Evolutionary conservation across 2,888 invertebrate genomes (phyloP), one percentile per base, ranked within the genome.

Genomic region (Leucophora obtusa): DNA sequence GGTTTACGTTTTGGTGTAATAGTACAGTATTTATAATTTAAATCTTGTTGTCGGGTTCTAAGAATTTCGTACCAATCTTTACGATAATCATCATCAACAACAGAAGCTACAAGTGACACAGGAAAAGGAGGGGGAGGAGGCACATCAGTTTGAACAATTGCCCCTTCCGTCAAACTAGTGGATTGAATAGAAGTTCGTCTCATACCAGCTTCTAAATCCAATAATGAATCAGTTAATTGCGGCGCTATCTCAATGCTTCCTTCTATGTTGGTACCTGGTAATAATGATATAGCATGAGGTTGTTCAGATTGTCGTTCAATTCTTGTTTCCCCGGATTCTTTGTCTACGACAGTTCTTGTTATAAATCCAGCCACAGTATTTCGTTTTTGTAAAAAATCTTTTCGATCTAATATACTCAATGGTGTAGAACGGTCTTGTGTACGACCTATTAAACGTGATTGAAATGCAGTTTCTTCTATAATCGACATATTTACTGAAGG

Each of bases 41-140:
- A 10, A 21, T 78, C 59, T 8, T 66, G 14, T 53, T 68, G 11
- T 10, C 82, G 69, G 0, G 33, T 50, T 14, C 85, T 81, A 5
- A 85, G 65, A 18, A 84, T 81, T 21, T 81, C 82, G 78, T 73
- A 83, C 85, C 85, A 85, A 72, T 85, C 79, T 58, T 58, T 82
- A n/a, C 83, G 83, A 60, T 83, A 83, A 54, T 80, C 83, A 35
- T 70, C 74, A 28, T 75, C 14, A 35, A 21, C 58, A n/a, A 3
- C 47, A 50, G 6, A 17, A 21, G 24, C 15, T 62, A 8, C n/a
- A n/a, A n/a, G 43, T 24, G 8, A 1, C 10, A 7, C 35, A 35
- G 35, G n/a, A n/a, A n/a, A 8, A 35, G 10, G 1, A 10, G 9
- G 9, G 4, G 35, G 2, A 11, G 38, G 38, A 38, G 11, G 11